phyloP scores from a whole-genome alignment of 2,797 vertebrate genomes.

The Enteromius radiatus region DNA sequence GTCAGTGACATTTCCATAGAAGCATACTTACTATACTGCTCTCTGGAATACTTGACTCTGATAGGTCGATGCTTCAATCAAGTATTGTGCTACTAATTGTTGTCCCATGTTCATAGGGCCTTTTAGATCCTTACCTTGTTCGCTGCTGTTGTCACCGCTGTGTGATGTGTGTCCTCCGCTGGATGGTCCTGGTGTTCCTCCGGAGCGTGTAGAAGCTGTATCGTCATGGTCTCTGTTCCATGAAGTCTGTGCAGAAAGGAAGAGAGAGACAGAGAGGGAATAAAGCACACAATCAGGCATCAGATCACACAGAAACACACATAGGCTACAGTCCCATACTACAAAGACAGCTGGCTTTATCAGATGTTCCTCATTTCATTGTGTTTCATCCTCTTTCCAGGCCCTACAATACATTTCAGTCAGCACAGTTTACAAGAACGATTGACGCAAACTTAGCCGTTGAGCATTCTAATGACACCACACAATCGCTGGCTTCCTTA shows the following conservation, averaged over 20 bases:
- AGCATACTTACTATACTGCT: background rate
- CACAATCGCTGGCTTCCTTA: background rate
- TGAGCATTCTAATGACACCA: background rate
- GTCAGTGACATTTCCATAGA: constrained; percentile 8
- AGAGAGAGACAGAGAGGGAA: constrained; percentile 29
- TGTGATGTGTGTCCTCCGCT: constrained; percentile 98
- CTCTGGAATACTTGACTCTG: background rate
- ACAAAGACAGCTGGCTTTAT: constrained; percentile 55
- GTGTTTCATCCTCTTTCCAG: constrained; percentile 39
- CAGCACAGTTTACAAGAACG: background rate
- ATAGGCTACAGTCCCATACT: constrained; percentile 37
- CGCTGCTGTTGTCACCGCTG: constrained; percentile 99
- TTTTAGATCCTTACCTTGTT: constrained; percentile 88
- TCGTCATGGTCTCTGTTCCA: constrained; percentile 99
- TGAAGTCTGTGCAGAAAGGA: constrained; percentile 82
- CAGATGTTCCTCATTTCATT: constrained; percentile 55
- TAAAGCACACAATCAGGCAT: constrained; percentile 49
- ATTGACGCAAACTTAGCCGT: background rate
- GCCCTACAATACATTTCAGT: constrained; percentile 20
- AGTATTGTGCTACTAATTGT: background rate
- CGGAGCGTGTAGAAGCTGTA: constrained; percentile 95
- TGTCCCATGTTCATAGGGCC: background rate
- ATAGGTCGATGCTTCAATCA: constrained; percentile 5
- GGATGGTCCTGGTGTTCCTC: constrained; percentile 95
- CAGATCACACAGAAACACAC: constrained; percentile 44